These are phyloP conservation scores for Tanytarsus gracilentus DNA, from an alignment of 2,888 invertebrate genomes.

Conservation along the genomic window DNA sequence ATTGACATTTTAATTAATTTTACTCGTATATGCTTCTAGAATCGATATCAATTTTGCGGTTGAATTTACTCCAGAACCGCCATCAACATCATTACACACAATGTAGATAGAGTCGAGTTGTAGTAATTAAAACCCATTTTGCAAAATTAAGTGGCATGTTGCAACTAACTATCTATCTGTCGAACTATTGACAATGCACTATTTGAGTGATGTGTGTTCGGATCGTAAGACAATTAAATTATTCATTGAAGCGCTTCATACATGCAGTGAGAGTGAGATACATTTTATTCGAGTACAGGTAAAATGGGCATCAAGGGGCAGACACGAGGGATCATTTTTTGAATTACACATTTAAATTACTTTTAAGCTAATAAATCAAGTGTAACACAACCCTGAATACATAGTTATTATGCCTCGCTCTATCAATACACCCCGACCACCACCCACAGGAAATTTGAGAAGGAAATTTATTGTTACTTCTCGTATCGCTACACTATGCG, in stretches of 20 bases:
- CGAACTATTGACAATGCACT: no score
- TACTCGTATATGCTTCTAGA: background rate
- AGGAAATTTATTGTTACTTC: conserved; percentile 12
- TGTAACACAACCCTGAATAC: no score
- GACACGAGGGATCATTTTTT: no score
- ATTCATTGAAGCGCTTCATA: conserved; percentile 5
- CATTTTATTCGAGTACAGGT: background rate
- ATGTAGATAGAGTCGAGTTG: background rate
- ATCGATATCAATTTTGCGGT: conserved; percentile 3
- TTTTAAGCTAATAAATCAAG: no score
- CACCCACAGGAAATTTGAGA: conserved; percentile 9
- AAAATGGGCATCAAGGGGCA: background rate
- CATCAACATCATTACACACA: background rate
- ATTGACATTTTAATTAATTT: conserved; percentile 26
- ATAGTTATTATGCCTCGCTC: no score
- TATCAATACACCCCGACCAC: no score
- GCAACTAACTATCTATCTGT: background rate
- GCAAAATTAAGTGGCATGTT: conserved; percentile 4
- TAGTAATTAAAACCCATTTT: conserved; percentile 4
- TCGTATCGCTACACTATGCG: background rate
- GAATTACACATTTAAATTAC: no score
- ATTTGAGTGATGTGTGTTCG: background rate
- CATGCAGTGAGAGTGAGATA: background rate
- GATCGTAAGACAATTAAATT: conserved; percentile 10
- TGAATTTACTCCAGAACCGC: no score